Evolutionary conservation across 2,888 invertebrate species (phyloP), one percentile per base, ranked within the genome.

Genomic region (Lottia gigantea): DNA sequence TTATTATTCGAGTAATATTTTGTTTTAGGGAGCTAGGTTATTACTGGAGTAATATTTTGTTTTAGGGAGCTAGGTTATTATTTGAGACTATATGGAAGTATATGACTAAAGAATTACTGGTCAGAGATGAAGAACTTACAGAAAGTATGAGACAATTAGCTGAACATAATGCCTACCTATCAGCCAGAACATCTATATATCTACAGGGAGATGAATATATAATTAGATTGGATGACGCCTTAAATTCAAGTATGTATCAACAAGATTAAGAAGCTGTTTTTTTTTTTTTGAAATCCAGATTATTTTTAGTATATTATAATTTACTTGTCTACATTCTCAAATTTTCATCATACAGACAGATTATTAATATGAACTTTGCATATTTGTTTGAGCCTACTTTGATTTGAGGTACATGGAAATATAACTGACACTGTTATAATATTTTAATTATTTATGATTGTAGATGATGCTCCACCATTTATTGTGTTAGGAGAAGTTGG

Each of bases 11-110:
- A 31, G 45, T 40, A 40, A 40, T 40, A 19, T 64, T 55, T 19
- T 65, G 25, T 71, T 68, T 12, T 72, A 85, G 85, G 85, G 83
- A 16, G 85, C 84, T 8, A 77, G 80, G 69, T 76, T 83, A 46
- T 85, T 86, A 40, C 26, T 23, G 6, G 46, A 67, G 63, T 40
- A 40, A 40, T 40, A 19, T 64, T 55, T 19, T 65, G 25, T 71
- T 68, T 12, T 72, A 85, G 85, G 85, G 83, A 16, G 85, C 84
- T 8, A 77, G 80, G 69, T 76, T 83, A 46, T 85, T 86, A 80
- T 86, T 82, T 77, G 78, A 84, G 62, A 76, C 78, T 14, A 80
- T 85, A 8, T 81, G 83, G 83, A 71, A 78, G 62, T 77, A 81
- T 67, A 61, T 85, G 65, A 80, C 75, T 7, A 74, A 81, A 23